Conservation (phyloP, 2,797 vertebrate genomes). For the Austrolebias charrua region DNA sequence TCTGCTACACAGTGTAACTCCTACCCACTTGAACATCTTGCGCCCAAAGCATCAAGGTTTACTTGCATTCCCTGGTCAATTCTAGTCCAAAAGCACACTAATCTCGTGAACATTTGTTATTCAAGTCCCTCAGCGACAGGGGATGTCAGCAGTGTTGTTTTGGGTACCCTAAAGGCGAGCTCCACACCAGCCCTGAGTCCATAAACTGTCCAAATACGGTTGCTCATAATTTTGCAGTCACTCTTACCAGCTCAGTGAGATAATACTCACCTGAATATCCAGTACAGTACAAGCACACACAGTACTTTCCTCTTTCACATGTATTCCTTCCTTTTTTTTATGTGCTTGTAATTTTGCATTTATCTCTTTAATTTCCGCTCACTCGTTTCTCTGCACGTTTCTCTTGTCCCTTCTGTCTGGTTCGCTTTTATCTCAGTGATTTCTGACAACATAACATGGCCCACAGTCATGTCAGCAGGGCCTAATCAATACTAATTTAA, state of each 20-base stretch:
- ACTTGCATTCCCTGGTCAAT: too few species aligned
- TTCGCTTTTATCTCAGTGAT: slow-evolving; percentile 57
- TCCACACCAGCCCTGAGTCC: too few species aligned
- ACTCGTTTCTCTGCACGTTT: background rate
- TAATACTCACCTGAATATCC: background rate
- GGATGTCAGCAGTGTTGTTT: too few species aligned
- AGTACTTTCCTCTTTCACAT: background rate
- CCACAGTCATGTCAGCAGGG: slow-evolving; percentile 43
- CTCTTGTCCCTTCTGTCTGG: background rate
- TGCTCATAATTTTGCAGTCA: too few species aligned
- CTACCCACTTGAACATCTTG: too few species aligned
- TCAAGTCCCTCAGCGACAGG: too few species aligned
- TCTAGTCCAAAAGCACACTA: too few species aligned
- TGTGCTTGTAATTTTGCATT: slow-evolving; percentile 20
- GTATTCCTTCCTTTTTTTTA: background rate
- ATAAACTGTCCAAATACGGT: too few species aligned
- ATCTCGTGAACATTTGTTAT: too few species aligned
- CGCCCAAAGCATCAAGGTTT: too few species aligned
- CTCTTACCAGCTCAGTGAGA: background rate
- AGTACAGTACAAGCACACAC: background rate
- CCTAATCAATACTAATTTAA: slow-evolving; percentile 60
- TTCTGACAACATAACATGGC: slow-evolving; percentile 48
- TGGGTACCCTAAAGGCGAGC: too few species aligned
- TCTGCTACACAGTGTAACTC: too few species aligned
- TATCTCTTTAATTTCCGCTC: slow-evolving; percentile 39